These are phyloP conservation scores for Troides oblongomaculatus DNA, from an alignment of 2,888 invertebrate genomes.

Conservation along the genomic window DNA sequence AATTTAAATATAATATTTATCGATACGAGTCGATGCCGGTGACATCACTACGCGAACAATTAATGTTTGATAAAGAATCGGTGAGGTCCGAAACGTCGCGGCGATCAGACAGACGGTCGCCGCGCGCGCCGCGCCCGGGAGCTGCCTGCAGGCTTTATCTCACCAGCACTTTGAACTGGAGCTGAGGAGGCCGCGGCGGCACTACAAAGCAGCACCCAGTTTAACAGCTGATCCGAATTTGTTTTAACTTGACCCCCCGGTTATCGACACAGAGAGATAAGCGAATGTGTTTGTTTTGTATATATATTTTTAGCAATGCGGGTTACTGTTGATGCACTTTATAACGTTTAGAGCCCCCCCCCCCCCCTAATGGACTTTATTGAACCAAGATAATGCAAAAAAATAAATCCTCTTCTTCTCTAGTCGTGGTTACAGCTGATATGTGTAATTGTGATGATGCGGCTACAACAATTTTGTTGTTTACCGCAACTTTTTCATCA, in stretches of 20 bases:
- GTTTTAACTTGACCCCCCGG: conserved; percentile 21
- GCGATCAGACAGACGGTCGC: conserved; percentile 40
- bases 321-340: background rate
- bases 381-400: too few relatives aligned
- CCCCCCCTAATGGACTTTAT: too few relatives aligned
- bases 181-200: conserved; percentile 18
- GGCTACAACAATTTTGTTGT: too few relatives aligned
- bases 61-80: conserved; percentile 26
- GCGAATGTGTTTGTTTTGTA: conserved; percentile 1
- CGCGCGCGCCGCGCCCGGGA: conserved; percentile 23
- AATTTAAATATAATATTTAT: background rate
- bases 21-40: background rate
- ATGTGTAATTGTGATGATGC: too few relatives aligned
- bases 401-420: too few relatives aligned
- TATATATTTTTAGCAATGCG: background rate
- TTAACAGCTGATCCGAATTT: conserved; percentile 19
- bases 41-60: conserved; percentile 29
- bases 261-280: conserved; percentile 5
- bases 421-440: too few relatives aligned
- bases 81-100: conserved; percentile 35
- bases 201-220: conserved; percentile 16
- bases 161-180: conserved; percentile 13
- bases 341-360: background rate
- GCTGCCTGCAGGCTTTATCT: conserved; percentile 17
- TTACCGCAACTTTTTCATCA: too few relatives aligned